These are phyloP conservation scores for Drosophila merina DNA, from an alignment of 2,888 invertebrate species.

Conservation along the genomic window DNA sequence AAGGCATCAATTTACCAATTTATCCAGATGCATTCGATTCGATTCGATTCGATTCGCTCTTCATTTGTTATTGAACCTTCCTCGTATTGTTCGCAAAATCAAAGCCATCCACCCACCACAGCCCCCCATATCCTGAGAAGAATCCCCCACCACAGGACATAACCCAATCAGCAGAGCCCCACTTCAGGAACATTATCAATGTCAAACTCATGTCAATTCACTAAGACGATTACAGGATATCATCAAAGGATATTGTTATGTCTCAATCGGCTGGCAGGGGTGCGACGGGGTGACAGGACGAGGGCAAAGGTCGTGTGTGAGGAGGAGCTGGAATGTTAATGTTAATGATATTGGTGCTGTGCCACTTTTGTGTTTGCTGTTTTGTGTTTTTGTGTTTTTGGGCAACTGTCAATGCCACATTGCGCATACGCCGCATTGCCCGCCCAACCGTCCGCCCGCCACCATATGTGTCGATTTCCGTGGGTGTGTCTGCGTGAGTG, in stretches of 20 bases:
- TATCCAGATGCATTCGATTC: conserved; percentile 23
- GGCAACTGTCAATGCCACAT: conserved; percentile 67
- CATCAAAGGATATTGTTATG: conserved; percentile 78
- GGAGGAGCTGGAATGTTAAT: conserved; percentile 17
- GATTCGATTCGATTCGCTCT: conserved; percentile 34
- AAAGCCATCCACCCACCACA: neutral
- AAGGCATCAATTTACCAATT: conserved; percentile 37
- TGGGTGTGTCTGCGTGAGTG: neutral
- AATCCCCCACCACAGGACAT: neutral
- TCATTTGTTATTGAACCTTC: conserved; percentile 35
- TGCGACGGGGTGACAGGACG: neutral
- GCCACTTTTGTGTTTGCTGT: conserved; percentile 43
- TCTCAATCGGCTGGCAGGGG: conserved; percentile 54
- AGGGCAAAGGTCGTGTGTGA: neutral
- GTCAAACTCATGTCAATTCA: conserved; percentile 77
- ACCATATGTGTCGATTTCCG: neutral
- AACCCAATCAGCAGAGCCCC: neutral
- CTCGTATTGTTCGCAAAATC: neutral
- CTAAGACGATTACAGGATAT: conserved; percentile 73
- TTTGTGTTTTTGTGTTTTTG: conserved; percentile 25
- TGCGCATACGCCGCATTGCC: conserved; percentile 66
- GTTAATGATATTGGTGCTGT: conserved; percentile 45
- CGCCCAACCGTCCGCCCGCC: conserved; percentile 5
- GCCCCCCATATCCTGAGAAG: neutral
- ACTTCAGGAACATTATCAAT: conserved; percentile 65